Evolutionary conservation across 2,113 vertebrate genomes (phyloP).

Genomic region (Talpa occidentalis): DNA sequence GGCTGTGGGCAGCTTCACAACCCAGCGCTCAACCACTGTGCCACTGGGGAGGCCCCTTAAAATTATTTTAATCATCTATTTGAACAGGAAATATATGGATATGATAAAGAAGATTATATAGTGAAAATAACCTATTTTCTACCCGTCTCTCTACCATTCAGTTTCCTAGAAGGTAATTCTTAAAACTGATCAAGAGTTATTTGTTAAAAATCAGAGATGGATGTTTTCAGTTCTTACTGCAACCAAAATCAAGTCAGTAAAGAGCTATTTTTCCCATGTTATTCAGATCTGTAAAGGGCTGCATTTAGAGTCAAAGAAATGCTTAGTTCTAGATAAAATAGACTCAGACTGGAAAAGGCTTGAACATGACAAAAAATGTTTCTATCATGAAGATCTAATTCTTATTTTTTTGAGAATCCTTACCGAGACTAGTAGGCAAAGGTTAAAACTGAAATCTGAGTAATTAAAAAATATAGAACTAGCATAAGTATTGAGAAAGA

Average conservation of each 20-base stretch:
- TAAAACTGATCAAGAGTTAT: background rate
- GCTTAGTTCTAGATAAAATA: background rate
- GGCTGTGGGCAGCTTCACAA: no score
- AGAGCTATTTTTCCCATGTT: background rate
- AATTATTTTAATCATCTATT: constrained; percentile 1
- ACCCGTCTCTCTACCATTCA: background rate
- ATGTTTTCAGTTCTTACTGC: background rate
- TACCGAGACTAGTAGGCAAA: background rate
- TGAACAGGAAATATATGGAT: background rate
- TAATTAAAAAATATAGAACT: background rate
- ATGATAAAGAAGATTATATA: background rate
- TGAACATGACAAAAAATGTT: background rate
- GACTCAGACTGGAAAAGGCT: background rate
- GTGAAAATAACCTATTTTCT: background rate
- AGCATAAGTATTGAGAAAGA: background rate
- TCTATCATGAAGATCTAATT: background rate
- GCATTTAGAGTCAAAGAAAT: background rate
- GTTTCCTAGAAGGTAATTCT: background rate
- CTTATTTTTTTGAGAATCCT: background rate
- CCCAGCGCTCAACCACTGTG: no score
- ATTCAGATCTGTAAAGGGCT: background rate
- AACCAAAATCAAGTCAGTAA: background rate
- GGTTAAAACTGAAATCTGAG: constrained; percentile 27
- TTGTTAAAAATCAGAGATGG: background rate
- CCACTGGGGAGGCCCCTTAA: no score